A percentile compares a stretch with the other conserved stretches of the same genome.
Evolutionary conservation across 2,797 vertebrate genomes (phyloP).

Genomic region (Megalops cyprinoides): DNA sequence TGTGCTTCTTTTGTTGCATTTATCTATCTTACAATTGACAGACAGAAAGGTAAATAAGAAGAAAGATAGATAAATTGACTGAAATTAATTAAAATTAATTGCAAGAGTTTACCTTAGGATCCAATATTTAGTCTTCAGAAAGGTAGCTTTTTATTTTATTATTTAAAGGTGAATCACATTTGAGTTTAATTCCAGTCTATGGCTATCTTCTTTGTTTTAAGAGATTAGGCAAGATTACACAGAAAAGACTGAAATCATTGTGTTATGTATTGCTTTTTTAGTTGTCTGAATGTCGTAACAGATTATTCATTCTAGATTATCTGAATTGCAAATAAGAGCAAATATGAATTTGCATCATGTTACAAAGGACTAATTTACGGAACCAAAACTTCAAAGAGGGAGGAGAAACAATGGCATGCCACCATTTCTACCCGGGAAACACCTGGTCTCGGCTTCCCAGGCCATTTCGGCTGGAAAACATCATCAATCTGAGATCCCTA

Average conservation of each 20-base stretch:
- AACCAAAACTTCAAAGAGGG: background rate
- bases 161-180: background rate
- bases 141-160: background rate
- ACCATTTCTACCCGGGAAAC: background rate
- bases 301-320: too few relatives aligned
- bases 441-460: background rate
- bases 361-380: background rate
- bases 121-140: background rate
- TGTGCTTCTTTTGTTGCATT: background rate
- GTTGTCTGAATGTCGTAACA: background rate
- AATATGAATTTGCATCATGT: background rate
- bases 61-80: too few relatives aligned
- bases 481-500: constrained; percentile 2
- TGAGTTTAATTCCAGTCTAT: background rate
- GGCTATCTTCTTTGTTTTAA: background rate
- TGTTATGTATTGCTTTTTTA: too few relatives aligned
- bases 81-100: background rate
- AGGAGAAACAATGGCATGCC: background rate
- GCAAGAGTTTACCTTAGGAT: background rate
- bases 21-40: background rate
- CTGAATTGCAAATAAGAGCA: background rate
- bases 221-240: too few relatives aligned
- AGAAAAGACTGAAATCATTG: too few relatives aligned
- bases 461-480: background rate
- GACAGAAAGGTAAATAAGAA: too few relatives aligned